These are phyloP conservation scores for Ardeotis arabs DNA, from an alignment of 2,113 vertebrate species.

Conservation along the genomic window DNA sequence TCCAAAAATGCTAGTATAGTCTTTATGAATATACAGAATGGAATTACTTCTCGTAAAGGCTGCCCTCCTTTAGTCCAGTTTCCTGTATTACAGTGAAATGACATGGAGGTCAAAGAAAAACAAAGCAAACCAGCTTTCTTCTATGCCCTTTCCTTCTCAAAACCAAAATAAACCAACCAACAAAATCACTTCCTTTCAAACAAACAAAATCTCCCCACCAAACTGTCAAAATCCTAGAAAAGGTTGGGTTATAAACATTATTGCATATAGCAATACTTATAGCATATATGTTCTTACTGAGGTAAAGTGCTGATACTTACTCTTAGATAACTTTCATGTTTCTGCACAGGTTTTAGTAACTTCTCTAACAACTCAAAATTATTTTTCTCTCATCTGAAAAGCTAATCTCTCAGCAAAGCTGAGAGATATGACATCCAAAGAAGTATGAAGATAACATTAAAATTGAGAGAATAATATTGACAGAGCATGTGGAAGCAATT, in stretches of 20 bases:
- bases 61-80: not conserved
- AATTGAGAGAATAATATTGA: not conserved
- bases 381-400: not conserved
- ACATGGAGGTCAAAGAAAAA: not conserved
- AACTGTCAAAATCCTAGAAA: not conserved
- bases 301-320: not conserved
- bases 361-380: not conserved
- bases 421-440: not conserved
- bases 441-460: not conserved
- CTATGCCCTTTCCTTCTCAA: not conserved
- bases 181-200: not conserved
- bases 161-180: not conserved
- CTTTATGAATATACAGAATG: not conserved
- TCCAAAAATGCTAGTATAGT: not conserved
- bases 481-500: not conserved
- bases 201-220: not conserved
- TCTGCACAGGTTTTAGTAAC: not conserved
- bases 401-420: not conserved
- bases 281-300: not conserved
- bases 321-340: not conserved
- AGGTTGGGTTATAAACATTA: rapidly evolving
- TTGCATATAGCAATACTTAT: not conserved
- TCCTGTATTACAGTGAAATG: not conserved
- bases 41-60: not conserved
- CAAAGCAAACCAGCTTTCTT: not conserved